Evolutionary conservation across 92 coral and sea anemone species (phyloP).

Genomic region (Isaurus tuberculatus): DNA sequence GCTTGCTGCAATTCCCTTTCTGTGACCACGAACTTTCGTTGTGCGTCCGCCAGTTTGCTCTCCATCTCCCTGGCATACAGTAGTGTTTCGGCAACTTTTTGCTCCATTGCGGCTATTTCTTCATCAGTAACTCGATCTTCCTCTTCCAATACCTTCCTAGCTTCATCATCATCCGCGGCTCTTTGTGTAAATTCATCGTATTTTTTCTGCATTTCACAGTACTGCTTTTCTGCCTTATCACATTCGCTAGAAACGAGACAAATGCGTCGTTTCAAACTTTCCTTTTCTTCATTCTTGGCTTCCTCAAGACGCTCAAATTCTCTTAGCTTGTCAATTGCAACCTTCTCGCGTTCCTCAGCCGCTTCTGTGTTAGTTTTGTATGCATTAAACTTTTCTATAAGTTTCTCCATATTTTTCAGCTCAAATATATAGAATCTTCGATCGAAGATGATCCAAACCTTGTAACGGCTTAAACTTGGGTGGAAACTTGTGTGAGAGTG

Average conservation of each 20-base stretch:
- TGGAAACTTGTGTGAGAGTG: slow-evolving; percentile 4
- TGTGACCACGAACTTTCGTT: slow-evolving; percentile 55
- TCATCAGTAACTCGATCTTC: slow-evolving; percentile 55
- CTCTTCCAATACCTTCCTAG: slow-evolving; percentile 41
- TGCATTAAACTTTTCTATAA: slow-evolving; percentile 33
- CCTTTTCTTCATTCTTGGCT: slow-evolving; percentile 42
- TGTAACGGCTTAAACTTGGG: background rate
- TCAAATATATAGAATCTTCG: background rate
- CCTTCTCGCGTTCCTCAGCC: slow-evolving; percentile 57
- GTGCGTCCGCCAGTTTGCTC: slow-evolving; percentile 26
- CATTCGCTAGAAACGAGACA: slow-evolving; percentile 35
- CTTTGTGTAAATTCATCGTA: slow-evolving; percentile 15
- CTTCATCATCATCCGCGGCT: background rate
- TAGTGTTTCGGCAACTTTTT: slow-evolving; percentile 23
- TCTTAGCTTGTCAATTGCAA: slow-evolving; percentile 30
- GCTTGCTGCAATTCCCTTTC: slow-evolving; percentile 43
- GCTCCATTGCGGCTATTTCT: slow-evolving; percentile 36
- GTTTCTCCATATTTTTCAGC: slow-evolving; percentile 38
- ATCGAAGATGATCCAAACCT: background rate
- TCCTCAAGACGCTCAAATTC: slow-evolving; percentile 43
- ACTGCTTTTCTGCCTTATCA: slow-evolving; percentile 22
- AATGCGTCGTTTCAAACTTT: slow-evolving; percentile 51
- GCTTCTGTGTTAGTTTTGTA: slow-evolving; percentile 42
- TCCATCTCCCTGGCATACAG: slow-evolving; percentile 27
- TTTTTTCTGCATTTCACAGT: slow-evolving; percentile 9